A percentile compares a stretch with the other conserved stretches of the same genome.
Conservation (phyloP, 2,113 vertebrate species). For the Polyodon spathula region DNA sequence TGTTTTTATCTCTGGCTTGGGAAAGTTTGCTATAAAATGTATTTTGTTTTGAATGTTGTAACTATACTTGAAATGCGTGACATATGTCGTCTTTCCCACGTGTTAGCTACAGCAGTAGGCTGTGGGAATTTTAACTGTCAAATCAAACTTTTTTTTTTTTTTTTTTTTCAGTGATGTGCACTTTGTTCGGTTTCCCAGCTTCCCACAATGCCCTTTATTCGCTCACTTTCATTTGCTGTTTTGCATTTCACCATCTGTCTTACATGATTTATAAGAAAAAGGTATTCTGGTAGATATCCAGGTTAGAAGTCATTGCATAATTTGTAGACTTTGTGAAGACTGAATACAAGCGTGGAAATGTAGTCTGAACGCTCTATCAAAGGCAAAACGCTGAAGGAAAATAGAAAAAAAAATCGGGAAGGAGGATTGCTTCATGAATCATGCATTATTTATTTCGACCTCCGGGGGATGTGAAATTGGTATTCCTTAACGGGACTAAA, state of each 20-base stretch:
- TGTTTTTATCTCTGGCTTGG: too few species aligned
- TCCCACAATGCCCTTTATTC: conserved; percentile 52
- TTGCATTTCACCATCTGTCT: conserved; percentile 56
- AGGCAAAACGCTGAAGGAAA: conserved; percentile 39
- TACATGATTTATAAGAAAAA: conserved; percentile 47
- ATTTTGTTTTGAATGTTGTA: too few species aligned
- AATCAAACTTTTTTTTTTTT: too few species aligned
- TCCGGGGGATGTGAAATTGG: conserved; percentile 56
- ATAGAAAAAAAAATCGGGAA: conserved; percentile 32
- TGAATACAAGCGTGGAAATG: conserved; percentile 72
- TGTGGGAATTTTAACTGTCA: too few species aligned
- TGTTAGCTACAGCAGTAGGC: too few species aligned
- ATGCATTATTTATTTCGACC: conserved; percentile 71
- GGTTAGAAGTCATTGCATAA: conserved; percentile 74
- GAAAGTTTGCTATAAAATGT: too few species aligned
- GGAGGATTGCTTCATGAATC: conserved; percentile 36
- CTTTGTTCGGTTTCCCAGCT: conserved; percentile 42
- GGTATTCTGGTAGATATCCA: conserved; percentile 48
- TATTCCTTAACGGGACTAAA: conserved; percentile 50
- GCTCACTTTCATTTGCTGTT: conserved; percentile 13
- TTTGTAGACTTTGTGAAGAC: conserved; percentile 62
- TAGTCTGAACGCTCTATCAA: conserved; percentile 59
- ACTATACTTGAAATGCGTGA: too few species aligned
- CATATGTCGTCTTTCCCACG: too few species aligned
- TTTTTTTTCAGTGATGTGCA: too few species aligned